A percentile compares a stretch with the other conserved stretches of the same genome.
phyloP scores from a whole-genome alignment of 2,797 vertebrate species.

The Sebastes trivittatus region DNA sequence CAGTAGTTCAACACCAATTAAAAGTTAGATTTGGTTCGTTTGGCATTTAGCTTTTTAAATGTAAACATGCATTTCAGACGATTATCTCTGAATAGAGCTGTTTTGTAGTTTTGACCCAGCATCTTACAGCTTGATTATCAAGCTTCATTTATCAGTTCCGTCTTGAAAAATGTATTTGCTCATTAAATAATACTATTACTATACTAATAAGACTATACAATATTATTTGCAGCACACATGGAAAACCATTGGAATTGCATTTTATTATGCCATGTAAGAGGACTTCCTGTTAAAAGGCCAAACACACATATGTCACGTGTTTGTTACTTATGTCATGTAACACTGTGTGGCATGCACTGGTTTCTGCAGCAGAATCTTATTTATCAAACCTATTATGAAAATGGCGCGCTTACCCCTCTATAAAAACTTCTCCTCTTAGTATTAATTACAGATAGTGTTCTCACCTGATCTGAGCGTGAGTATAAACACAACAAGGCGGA shows the following conservation, averaged over 20 bases:
- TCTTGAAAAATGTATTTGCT: neutral
- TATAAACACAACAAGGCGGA: too few relatives aligned
- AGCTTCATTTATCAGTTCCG: neutral
- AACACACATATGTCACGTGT: neutral
- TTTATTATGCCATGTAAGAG: neutral
- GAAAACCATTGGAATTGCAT: neutral
- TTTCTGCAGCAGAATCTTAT: neutral
- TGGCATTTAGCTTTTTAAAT: neutral
- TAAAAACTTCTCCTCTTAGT: too few relatives aligned
- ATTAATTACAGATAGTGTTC: too few relatives aligned
- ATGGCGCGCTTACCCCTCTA: too few relatives aligned
- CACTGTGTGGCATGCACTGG: neutral
- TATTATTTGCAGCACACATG: neutral
- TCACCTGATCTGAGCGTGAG: too few relatives aligned
- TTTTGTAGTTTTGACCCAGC: neutral
- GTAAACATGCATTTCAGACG: neutral
- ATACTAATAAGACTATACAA: neutral
- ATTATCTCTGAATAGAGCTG: neutral
- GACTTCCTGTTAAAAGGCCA: neutral
- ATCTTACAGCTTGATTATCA: neutral
- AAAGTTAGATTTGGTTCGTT: neutral
- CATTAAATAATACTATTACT: neutral
- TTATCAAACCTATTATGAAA: neutral
- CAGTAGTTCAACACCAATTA: neutral
- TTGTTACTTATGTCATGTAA: neutral